Evolutionary conservation across 2,888 invertebrate genomes (phyloP), one percentile per base, ranked within the genome.

Genomic region (Eledona agricola): DNA sequence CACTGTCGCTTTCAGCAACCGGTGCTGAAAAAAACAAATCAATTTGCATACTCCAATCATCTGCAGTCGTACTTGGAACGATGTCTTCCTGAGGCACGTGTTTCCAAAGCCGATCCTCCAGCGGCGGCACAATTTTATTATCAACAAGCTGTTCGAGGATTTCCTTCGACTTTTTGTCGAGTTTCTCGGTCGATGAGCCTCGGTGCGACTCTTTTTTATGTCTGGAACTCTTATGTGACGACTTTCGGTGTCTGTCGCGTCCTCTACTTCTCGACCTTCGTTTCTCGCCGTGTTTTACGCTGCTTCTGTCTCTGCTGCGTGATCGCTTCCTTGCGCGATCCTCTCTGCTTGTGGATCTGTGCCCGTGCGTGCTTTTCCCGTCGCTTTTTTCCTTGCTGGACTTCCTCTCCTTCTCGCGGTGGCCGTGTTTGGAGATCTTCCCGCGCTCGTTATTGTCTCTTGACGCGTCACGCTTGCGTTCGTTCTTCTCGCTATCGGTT

Each of bases 1-100:
- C 90, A 65, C 85, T 84, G 64, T 86, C 85, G 51, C 79, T 81
- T 73, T 83, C 84, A 69, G 71, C 59, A 17, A 65, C 63, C 42
- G 66, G 63, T 52, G 37, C 73, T 67, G 54, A 51, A 51, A 63
- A 51, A 45, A 28, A 12, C 7, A 42, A 46, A 38, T 19, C 19
- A 5, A 19, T 19, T 19, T 19, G 19, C 6, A 5, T 5, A 19
- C 6, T 19, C 4, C 6, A 25, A 7, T 28, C 10, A 28, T 4
- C 2, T 29, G 15, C 11, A 6, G 9, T 2, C n/a, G 45, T 62
- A 73, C 72, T 70, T 54, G 73, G 73, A 2, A 73, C 53, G 23
- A 74, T 68, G 57, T 76, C 77, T 15, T 76, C 77, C 57, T 76
- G 75, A 3, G 72, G 70, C 2, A 81, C 78, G 57, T 81, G 80